phyloP scores from a whole-genome alignment of 2,113 vertebrate genomes.

The Semnornis frantzii region DNA sequence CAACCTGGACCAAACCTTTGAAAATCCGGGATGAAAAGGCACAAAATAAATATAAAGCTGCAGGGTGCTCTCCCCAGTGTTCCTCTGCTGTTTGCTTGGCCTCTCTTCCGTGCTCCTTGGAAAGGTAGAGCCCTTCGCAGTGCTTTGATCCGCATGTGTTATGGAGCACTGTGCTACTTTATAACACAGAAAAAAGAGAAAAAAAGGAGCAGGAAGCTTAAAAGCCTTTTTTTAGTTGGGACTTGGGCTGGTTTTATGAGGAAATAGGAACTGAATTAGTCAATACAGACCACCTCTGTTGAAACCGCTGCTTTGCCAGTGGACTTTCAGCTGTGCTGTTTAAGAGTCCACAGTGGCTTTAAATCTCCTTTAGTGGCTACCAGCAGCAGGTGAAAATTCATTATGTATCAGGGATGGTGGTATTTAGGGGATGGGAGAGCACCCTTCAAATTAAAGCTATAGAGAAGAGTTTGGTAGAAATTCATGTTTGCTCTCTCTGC shows the following conservation, averaged over 20 bases:
- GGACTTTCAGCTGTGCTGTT: constrained; percentile 1
- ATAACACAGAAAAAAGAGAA: not conserved
- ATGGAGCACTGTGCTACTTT: not conserved
- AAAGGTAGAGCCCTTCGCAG: constrained; percentile 67
- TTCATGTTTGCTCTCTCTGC: not conserved
- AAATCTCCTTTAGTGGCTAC: not conserved
- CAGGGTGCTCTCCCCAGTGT: constrained; percentile 70
- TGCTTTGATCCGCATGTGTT: constrained; percentile 78
- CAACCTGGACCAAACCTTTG: constrained; percentile 80
- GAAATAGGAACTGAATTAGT: constrained; percentile 38
- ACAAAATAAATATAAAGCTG: constrained; percentile 82
- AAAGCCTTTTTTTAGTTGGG: constrained; percentile 17
- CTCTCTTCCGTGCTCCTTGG: constrained; percentile 71
- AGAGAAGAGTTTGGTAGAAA: not conserved
- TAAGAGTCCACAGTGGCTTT: constrained; percentile 15
- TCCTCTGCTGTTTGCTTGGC: constrained; percentile 59
- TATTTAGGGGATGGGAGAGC: not conserved
- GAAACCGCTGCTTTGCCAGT: not conserved
- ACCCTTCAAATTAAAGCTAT: not conserved
- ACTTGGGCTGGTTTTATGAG: constrained; percentile 20
- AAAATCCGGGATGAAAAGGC: constrained; percentile 83
- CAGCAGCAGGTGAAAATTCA: constrained; percentile 12
- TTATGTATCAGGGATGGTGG: not conserved
- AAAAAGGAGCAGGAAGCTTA: constrained; percentile 45
- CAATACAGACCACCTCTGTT: constrained; percentile 26